Conservation (phyloP, 2,888 invertebrate genomes). For the Xanthorhoe spadicearia region DNA sequence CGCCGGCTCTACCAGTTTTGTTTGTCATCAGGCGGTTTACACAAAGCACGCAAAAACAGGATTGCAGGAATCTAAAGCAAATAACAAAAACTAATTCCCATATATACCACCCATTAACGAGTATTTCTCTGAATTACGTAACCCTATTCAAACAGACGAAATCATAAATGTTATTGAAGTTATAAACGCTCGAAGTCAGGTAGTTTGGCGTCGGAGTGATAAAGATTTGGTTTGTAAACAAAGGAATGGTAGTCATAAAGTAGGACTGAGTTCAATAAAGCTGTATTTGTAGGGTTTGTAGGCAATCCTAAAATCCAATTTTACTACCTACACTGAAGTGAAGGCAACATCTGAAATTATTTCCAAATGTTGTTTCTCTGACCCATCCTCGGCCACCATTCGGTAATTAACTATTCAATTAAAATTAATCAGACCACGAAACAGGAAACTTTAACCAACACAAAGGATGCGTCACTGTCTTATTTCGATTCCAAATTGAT, state of each 20-base stretch:
- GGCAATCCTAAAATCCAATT: slow-evolving; percentile 10
- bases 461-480: slow-evolving; percentile 36
- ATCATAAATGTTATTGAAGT: slow-evolving; percentile 62
- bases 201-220: slow-evolving; percentile 37
- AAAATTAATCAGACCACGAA: slow-evolving; percentile 16
- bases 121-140: slow-evolving; percentile 60
- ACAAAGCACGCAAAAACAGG: slow-evolving; percentile 66
- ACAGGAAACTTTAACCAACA: slow-evolving; percentile 25
- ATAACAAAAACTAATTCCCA: slow-evolving; percentile 60
- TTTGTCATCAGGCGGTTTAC: slow-evolving; percentile 16
- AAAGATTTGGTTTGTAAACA: slow-evolving; percentile 35
- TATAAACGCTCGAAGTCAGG: slow-evolving; percentile 50
- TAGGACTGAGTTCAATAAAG: slow-evolving; percentile 26
- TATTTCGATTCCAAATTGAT: slow-evolving; percentile 54
- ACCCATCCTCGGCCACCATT: too few relatives aligned
- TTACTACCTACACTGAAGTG: slow-evolving; percentile 2
- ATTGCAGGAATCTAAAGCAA: slow-evolving; percentile 66
- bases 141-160: slow-evolving; percentile 55
- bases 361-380: neutral
- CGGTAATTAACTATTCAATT: neutral
- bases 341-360: neutral
- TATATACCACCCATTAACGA: slow-evolving; percentile 45
- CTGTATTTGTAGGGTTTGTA: slow-evolving; percentile 4
- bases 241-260: slow-evolving; percentile 31
- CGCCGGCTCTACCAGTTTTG: slow-evolving; percentile 1